Evolutionary conservation across 1,140 invertebrate species (phyloP).

Genomic region (Saccostrea glomerata): DNA sequence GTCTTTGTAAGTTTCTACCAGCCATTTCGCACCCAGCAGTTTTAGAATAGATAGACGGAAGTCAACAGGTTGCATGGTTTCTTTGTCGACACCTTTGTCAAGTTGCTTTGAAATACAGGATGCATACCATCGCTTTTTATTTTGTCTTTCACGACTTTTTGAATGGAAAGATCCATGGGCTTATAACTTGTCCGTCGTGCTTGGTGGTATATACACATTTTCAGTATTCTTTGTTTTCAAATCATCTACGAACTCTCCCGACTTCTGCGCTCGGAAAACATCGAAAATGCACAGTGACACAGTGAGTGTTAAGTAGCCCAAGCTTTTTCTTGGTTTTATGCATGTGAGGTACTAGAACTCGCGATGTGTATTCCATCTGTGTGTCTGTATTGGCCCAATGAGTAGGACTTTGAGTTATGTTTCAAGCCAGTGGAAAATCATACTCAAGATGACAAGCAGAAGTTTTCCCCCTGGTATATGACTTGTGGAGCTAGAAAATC

Average conservation of each 20-base stretch:
- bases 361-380: conserved; percentile 4
- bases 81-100: not conserved
- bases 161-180: conserved; percentile 38
- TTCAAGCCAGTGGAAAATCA: no score
- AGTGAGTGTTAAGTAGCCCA: not conserved
- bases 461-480: no score
- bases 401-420: conserved; percentile 27
- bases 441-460: no score
- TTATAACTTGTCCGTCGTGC: conserved; percentile 33
- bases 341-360: conserved; percentile 10
- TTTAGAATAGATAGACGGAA: conserved; percentile 40
- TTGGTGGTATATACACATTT: conserved; percentile 15
- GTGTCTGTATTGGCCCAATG: conserved; percentile 35
- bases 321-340: not conserved
- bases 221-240: conserved; percentile 12
- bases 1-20: conserved; percentile 20
- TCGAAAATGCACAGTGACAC: not conserved
- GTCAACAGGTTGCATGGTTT: conserved; percentile 18
- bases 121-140: conserved; percentile 37
- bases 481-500: not conserved
- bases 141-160: conserved; percentile 41
- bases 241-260: conserved; percentile 17
- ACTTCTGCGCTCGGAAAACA: conserved; percentile 29
- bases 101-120: conserved; percentile 35
- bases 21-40: conserved; percentile 41